Evolutionary conservation across 1,140 invertebrate genomes (phyloP), one percentile per base, ranked within the genome.

Genomic region (Doryteuthis pealeii): DNA sequence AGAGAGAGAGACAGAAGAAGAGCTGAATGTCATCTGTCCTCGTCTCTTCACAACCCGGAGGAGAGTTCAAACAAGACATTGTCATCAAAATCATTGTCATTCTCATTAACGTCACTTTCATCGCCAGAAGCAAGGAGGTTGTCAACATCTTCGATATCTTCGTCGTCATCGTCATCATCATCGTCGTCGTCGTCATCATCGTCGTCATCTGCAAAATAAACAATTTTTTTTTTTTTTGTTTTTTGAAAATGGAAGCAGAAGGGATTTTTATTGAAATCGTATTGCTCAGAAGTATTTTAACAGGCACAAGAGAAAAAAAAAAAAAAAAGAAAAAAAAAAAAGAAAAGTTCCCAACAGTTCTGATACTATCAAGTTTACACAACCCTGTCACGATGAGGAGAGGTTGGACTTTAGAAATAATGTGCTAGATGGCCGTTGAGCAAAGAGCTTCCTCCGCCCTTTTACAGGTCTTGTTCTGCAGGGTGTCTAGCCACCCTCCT

Each of bases 21-120:
- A 40, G 35, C 35, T 40, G 35, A 5, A 40, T 40, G 35, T 10
- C 10, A 10, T 10, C 10, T 40, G 35, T 40, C 35, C 35, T 10
- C n/a, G n/a, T n/a, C 4, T 40, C 35, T 40, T 32, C 33, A 69
- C 30, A 35, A 31, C 5, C 30, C 67, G 14, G 67, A 69, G 18
- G 67, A 69, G 8, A 71, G n/a, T 49, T 71, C 70, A 71, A 71
- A 71, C 14, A 71, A 28, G 40, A 49, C 77, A 71, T 78, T 77
- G 18, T 74, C 72, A 66, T 79, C 75, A 54, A 74, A 76, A 69
- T 77, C 78, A 71, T 80, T 78, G 14, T 87, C 88, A 72, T 89
- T 89, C 5, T 89, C 88, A 35, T 89, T 89, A 26, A 75, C 80
- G 70, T 79, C 77, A 49, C 77, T 70, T 31, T 80, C 77, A 32